Evolutionary conservation across 2,797 vertebrate species (phyloP), one percentile per base, ranked within the genome.

Genomic region (Balearica regulorum): DNA sequence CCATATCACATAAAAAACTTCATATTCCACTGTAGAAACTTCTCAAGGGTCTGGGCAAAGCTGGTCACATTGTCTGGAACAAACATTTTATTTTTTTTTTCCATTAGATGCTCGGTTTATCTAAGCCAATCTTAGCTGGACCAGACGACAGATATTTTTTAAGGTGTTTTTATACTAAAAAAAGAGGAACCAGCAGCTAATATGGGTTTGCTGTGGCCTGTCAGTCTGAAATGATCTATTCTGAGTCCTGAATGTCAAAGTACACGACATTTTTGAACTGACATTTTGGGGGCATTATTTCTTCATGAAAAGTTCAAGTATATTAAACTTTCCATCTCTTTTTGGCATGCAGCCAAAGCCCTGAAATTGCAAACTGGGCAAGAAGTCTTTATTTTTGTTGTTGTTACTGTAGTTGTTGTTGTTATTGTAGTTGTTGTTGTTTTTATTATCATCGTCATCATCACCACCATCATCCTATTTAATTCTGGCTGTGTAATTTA

Each of bases 261-360:
- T 49, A 35, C 0, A 5, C 62, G 16, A 39, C 71, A 46, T 89
- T 93, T 93, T 89, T 91, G 29, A 89, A 73, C 49, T 80, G 92
- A 65, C 84, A 93, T 87, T 92, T 95, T 91, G 33, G 53, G 53
- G 26, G 1, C 64, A 80, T 89, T 87, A 55, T 85, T 93, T 96
- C 71, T 76, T 86, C 10, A n/a, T 31, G 44, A 49, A 85, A 93
- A 87, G 28, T 89, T 93, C 71, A 93, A 84, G 41, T 49, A 26
- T 29, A 41, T 85, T 80, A 33, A 77, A 49, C n/a, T 92, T 89
- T 4, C 41, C 21, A 15, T 84, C 44, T 80, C 16, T 55, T 77
- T 88, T 44, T 91, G 88, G 43, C 41, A 57, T 10, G 21, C 29
- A 79, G 51, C 53, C 41, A 76, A 80, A 66, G 0, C 9, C 13